Conservation (phyloP, 23 tunicate genomes). For the Oikopleura vanhoeffeni region DNA sequence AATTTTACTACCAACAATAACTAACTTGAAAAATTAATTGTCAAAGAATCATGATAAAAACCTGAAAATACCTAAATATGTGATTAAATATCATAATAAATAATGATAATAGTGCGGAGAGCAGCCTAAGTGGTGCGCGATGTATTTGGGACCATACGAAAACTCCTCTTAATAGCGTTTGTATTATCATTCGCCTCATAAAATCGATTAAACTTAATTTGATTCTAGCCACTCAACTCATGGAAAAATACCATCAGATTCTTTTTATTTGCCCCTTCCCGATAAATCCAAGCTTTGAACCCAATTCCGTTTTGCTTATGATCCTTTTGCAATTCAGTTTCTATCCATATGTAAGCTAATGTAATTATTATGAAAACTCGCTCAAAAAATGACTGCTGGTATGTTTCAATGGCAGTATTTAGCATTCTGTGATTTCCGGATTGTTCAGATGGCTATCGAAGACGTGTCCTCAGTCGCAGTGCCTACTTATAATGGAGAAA, state of each 20-base stretch:
- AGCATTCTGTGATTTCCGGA: not conserved
- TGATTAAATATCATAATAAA: no score
- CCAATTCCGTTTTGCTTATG: not conserved
- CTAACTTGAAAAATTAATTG: no score
- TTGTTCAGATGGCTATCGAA: not conserved
- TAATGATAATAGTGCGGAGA: no score
- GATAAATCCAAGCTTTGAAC: not conserved
- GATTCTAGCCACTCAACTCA: not conserved
- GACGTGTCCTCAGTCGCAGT: not conserved
- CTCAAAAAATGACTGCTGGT: not conserved
- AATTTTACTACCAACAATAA: no score
- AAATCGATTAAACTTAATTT: no score
- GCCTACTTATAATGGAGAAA: not conserved
- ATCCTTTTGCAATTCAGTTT: conserved; percentile 1
- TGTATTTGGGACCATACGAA: no score
- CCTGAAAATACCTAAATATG: no score
- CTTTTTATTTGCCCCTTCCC: not conserved
- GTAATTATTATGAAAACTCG: not conserved
- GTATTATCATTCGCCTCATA: no score
- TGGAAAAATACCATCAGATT: not conserved
- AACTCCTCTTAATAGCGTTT: no score
- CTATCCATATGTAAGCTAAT: not conserved
- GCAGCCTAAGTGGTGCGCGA: no score
- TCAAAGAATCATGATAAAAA: no score
- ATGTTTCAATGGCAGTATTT: not conserved